Base-by-base conservation (phyloP, 1,140 invertebrate species). In the Bombus sylvicola region DNA sequence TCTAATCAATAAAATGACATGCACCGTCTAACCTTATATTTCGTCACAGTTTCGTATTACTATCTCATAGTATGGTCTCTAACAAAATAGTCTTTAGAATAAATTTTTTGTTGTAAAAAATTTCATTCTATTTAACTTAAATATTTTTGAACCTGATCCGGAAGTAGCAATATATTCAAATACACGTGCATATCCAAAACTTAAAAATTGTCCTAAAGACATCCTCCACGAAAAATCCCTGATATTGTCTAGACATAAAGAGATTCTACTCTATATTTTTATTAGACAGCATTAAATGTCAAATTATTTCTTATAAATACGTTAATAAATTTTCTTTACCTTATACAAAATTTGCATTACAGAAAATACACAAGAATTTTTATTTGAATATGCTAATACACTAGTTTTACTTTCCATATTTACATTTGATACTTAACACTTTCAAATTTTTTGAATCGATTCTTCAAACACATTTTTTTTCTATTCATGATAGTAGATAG, bases 1-100 rank as follows among this genome's bases (percentile, higher is more conserved):
- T n/a, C 37, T 87, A 75, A 87, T 88, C 85, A 18, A 72, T 80
- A 83, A 81, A 73, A 34, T 75, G 43, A 89, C 77, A 87, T 85
- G 77, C 86, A 82, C 86, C 59, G 18, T 79, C 73, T 84, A 87
- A 85, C 83, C 83, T 80, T 85, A 84, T 47, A 59, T 37, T 68
- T 69, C 13, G 37, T 18, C 41, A 83, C 59, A 62, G 12, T 62
- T 62, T 62, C 59, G 59, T 75, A 75, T 47, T 59, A n/a, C 47
- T 25, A 83, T 43, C 43, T 71, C 66, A 43, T 22, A 43, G 8
- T 43, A 43, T 22, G 10, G 4, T 13, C 31, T 43, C 1, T 31
- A 71, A 69, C 13, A 12, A 39, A 37, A 77, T 59, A 76, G 2
- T 31, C 18, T 62, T 59, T 12, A 15, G 18, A 76, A 37, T n/a